Evolutionary conservation across 2,797 vertebrate species (phyloP), one percentile per base, ranked within the genome.

Genomic region (Sebastes cheni): DNA sequence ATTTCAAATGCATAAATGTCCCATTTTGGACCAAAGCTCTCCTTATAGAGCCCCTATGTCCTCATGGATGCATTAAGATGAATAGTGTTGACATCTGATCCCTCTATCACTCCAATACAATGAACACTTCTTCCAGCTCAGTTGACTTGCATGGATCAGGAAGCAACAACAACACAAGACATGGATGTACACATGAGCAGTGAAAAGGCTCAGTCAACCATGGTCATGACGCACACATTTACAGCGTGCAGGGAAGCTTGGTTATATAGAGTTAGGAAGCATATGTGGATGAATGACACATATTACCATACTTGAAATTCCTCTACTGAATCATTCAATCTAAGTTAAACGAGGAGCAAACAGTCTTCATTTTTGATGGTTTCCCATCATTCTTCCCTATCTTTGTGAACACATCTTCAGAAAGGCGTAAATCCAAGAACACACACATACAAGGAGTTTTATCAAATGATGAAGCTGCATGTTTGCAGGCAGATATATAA

Each of bases 121-220:
- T 9, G 6, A 27, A 52, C 32, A 36, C 42, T 55, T 76, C 60
- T 77, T 75, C 25, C 60, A 73, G 72, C 55, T 88, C 72, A 79
- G 39, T 66, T 85, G 80, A 66, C 32, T 25, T 54, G 55, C 58
- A 84, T n/a, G 80, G 67, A 68, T 74, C 72, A 62, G 34, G 32
- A 72, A 42, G 72, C 72, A 64, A 46, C 54, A 65, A 67, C 55
- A 69, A 75, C 25, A 78, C 56, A 23, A 10, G 5, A 56, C 34
- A 18, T 36, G 27, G 9, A 79, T 71, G 69, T 66, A 67, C 36
- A 78, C 22, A 64, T 54, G 30, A 39, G 69, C 61, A 64, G 56
- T 75, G 56, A 81, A 72, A 56, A 6, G 54, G 29, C 74, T 73
- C 74, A 75, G 73, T 36, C 83, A 79, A 56, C 67, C 82, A 65